Percentiles rank a stretch among this genome's conserved stretches.
Conservation (phyloP, 2,113 vertebrate species). For the Mastomys natalensis region DNA sequence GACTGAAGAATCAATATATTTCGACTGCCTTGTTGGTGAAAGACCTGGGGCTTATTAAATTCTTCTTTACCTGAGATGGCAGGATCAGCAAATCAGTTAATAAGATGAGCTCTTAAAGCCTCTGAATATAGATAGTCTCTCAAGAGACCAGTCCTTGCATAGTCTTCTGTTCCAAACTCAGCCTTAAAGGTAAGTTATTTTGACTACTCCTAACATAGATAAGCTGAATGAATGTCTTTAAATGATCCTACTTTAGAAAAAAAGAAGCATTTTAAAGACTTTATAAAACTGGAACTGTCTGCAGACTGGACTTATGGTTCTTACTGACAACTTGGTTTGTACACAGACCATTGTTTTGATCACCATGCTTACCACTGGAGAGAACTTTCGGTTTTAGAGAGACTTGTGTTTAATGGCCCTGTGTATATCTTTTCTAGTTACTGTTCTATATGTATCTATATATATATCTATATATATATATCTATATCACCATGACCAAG, state of each 20-base stretch:
- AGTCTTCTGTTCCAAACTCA: not conserved
- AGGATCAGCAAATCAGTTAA: slow-evolving; percentile 2
- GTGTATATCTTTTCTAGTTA: not conserved
- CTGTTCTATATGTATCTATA: not conserved
- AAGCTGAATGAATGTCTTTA: not conserved
- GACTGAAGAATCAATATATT: slow-evolving; percentile 12
- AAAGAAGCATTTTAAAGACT: not conserved
- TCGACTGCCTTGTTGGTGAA: not conserved
- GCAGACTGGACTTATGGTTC: not conserved
- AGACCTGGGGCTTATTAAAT: not conserved
- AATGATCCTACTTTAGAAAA: not conserved
- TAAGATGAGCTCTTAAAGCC: not conserved
- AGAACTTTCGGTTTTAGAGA: not conserved
- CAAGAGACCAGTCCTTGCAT: not conserved
- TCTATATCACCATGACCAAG: no score
- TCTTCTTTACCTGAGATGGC: not conserved
- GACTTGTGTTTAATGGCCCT: not conserved
- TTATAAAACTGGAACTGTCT: not conserved
- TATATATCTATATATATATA: no score
- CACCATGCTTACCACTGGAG: not conserved
- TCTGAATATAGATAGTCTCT: not conserved
- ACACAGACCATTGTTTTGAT: not conserved
- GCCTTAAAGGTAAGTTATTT: not conserved
- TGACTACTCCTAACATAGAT: not conserved
- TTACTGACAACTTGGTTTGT: not conserved